These are phyloP conservation scores for Stegastes partitus DNA, from an alignment of 2,113 vertebrate species.

Conservation along the genomic window DNA sequence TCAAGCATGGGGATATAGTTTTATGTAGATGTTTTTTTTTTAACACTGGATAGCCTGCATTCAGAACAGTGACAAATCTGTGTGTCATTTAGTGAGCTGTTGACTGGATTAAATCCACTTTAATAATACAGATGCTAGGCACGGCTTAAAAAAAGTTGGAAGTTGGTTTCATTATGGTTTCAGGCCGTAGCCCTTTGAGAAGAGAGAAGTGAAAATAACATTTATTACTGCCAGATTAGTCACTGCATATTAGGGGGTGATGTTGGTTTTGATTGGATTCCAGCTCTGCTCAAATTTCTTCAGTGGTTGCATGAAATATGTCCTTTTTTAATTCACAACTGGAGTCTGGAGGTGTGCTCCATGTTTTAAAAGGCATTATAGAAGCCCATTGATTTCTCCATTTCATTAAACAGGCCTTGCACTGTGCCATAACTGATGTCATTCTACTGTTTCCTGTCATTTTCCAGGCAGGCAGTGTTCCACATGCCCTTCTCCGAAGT, in stretches of 20 bases:
- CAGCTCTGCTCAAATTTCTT: conserved; percentile 67
- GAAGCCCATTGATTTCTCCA: conserved; percentile 72
- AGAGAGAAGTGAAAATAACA: conserved; percentile 66
- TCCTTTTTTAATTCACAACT: conserved; percentile 64
- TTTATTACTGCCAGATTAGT: conserved; percentile 75
- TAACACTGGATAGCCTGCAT: conserved; percentile 30
- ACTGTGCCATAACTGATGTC: conserved; percentile 75
- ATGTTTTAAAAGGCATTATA: conserved; percentile 60
- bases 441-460: conserved; percentile 77
- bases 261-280: conserved; percentile 75
- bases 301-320: conserved; percentile 64
- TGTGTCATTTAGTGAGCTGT: conserved; percentile 52
- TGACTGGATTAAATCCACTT: conserved; percentile 68
- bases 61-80: conserved; percentile 53
- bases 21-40: conserved; percentile 70
- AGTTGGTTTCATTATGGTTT: conserved; percentile 41
- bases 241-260: conserved; percentile 64
- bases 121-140: conserved; percentile 42
- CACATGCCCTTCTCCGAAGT: conserved; percentile 61
- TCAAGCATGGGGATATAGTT: conserved; percentile 61
- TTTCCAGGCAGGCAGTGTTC: conserved; percentile 66
- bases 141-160: conserved; percentile 48
- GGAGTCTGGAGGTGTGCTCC: conserved; percentile 49
- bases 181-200: conserved; percentile 37
- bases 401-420: conserved; percentile 69